These are phyloP conservation scores for Hydra vulgaris DNA, from an alignment of 30 jellyfish, hydroid and myxozoan genomes.

Conservation along the genomic window DNA sequence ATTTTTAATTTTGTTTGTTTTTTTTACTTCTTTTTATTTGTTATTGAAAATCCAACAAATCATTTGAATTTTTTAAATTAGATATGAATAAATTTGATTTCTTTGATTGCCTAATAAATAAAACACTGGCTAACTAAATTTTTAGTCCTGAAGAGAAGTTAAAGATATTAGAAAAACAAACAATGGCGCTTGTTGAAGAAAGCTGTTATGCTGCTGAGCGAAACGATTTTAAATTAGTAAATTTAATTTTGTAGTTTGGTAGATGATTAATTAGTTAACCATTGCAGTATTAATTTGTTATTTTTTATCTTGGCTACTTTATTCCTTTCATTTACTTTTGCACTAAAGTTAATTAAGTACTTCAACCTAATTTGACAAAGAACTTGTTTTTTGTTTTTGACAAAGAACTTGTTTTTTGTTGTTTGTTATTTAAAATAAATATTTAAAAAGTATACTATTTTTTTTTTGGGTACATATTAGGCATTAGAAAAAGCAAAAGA, in stretches of 20 bases:
- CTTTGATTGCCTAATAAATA: too few species aligned
- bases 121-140: neutral
- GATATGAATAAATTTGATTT: too few species aligned
- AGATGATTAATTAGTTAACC: neutral
- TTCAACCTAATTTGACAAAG: too few species aligned
- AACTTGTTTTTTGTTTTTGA: too few species aligned
- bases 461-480: constrained; percentile 11
- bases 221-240: constrained; percentile 61
- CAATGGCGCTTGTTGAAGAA: constrained; percentile 84
- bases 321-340: too few species aligned
- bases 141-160: constrained; percentile 95
- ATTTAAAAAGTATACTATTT: neutral
- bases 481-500: constrained; percentile 97
- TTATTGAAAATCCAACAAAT: too few species aligned
- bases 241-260: constrained; percentile 2
- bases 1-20: too few species aligned
- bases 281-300: neutral
- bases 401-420: neutral
- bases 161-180: constrained; percentile 78
- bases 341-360: too few species aligned
- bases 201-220: constrained; percentile 87
- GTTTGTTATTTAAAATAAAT: neutral
- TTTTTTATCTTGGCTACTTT: too few species aligned
- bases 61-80: too few species aligned
- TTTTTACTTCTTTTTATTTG: too few species aligned